phyloP scores from a whole-genome alignment of 2,888 invertebrate genomes.

The Cinara cedri region DNA sequence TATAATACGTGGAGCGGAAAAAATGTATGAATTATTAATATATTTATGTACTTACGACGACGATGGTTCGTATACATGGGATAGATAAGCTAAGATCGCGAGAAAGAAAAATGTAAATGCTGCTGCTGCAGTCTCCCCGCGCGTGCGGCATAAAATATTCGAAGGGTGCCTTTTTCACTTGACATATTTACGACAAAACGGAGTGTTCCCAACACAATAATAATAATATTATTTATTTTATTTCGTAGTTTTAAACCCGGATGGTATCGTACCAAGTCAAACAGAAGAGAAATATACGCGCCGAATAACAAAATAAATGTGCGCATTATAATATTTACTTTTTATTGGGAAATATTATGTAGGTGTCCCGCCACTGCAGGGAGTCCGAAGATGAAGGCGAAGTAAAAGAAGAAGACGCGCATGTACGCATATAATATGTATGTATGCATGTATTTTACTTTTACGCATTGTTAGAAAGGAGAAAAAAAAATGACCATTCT shows the following conservation, averaged over 20 bases:
- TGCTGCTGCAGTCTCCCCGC: not conserved
- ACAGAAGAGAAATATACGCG: constrained; percentile 42
- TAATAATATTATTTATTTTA: constrained; percentile 50
- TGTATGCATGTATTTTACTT: constrained; percentile 40
- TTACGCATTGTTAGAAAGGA: not conserved
- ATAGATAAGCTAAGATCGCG: constrained; percentile 47
- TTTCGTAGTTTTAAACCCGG: constrained; percentile 42
- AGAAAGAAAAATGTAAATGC: constrained; percentile 46
- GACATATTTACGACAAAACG: constrained; percentile 56
- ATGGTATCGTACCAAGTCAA: constrained; percentile 33
- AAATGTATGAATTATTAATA: constrained; percentile 53
- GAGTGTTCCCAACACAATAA: constrained; percentile 54
- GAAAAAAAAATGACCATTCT: constrained; percentile 23
- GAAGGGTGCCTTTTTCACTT: constrained; percentile 53
- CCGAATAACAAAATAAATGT: constrained; percentile 32
- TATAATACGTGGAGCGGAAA: not conserved
- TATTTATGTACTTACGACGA: constrained; percentile 10
- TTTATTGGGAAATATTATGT: constrained; percentile 39
- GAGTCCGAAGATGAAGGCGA: not conserved
- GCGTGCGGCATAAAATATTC: constrained; percentile 42
- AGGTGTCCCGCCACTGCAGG: constrained; percentile 24
- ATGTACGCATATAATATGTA: not conserved
- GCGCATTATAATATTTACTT: constrained; percentile 37
- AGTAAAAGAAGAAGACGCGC: too few species aligned
- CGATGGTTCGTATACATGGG: not conserved